Evolutionary conservation across 2,113 vertebrate species (phyloP).

Genomic region (Indicator indicator): DNA sequence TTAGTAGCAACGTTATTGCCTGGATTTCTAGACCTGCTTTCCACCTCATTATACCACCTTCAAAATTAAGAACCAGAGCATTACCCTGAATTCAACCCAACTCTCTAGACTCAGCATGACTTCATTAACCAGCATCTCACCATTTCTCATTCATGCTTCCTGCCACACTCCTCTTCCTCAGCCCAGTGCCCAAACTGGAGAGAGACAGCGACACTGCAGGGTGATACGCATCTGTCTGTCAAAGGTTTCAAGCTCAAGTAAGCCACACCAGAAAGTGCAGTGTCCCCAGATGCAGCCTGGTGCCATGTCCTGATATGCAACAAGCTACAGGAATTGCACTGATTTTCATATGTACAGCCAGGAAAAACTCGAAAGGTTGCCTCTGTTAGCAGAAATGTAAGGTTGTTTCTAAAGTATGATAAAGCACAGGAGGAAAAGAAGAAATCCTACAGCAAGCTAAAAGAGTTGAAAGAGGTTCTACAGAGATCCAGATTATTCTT

Average conservation of each 20-base stretch:
- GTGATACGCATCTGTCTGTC: accelerated
- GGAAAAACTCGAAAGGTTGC: neutral
- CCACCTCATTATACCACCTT: neutral
- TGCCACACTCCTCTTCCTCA: neutral
- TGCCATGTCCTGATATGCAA: neutral
- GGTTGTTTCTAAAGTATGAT: neutral
- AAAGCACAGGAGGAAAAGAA: neutral
- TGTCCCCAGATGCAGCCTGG: neutral
- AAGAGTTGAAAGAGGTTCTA: neutral
- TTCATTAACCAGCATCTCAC: neutral
- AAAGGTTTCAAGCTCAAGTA: neutral
- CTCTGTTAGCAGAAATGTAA: neutral
- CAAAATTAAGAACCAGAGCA: neutral
- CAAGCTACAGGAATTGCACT: neutral
- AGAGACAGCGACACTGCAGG: neutral
- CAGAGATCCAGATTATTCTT: neutral
- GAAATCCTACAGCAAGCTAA: neutral
- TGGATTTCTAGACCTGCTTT: neutral
- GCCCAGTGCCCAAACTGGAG: neutral
- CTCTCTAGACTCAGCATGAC: neutral
- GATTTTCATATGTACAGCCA: neutral
- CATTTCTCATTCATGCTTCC: neutral
- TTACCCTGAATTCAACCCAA: neutral
- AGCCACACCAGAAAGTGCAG: neutral
- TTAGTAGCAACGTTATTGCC: neutral